Percentiles rank a stretch among this genome's conserved stretches.
Evolutionary conservation across 2,888 invertebrate genomes (phyloP).

Genomic region (Dasysyrphus tricinctus): DNA sequence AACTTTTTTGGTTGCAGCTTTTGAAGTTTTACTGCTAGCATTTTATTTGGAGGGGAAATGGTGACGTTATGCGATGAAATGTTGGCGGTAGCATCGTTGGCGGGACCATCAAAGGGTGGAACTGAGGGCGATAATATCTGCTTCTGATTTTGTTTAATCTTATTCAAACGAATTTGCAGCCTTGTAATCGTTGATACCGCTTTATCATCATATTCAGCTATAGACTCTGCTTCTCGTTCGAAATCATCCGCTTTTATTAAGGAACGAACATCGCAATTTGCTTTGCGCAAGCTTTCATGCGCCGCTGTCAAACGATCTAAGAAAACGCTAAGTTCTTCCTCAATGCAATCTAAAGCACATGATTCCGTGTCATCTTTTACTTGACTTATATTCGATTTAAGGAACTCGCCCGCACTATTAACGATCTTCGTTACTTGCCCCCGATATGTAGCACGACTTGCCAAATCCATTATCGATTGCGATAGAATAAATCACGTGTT

Average conservation of each 20-base stretch:
- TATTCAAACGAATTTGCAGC: constrained; percentile 46
- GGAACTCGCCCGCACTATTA: constrained; percentile 23
- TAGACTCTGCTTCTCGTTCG: constrained; percentile 41
- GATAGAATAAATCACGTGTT: constrained; percentile 19
- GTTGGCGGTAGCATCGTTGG: background rate
- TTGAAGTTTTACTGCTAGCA: constrained; percentile 26
- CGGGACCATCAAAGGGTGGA: background rate
- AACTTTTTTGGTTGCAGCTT: constrained; percentile 27
- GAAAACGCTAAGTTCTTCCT: constrained; percentile 38
- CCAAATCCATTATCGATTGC: background rate
- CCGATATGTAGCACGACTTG: background rate
- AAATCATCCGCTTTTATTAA: constrained; percentile 40
- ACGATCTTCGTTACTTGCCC: constrained; percentile 29
- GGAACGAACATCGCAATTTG: constrained; percentile 22
- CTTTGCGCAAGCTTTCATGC: constrained; percentile 27
- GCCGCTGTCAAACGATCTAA: constrained; percentile 29
- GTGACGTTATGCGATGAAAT: constrained; percentile 23
- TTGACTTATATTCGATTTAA: background rate
- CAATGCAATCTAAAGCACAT: constrained; percentile 24
- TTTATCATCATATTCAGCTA: constrained; percentile 35
- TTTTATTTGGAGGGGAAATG: constrained; percentile 24
- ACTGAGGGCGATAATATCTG: no score
- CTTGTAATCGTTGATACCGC: constrained; percentile 38
- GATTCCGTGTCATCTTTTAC: constrained; percentile 3
- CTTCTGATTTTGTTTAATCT: constrained; percentile 24